phyloP scores from a whole-genome alignment of 1,140 invertebrate species.

The Heliconius hermathena region DNA sequence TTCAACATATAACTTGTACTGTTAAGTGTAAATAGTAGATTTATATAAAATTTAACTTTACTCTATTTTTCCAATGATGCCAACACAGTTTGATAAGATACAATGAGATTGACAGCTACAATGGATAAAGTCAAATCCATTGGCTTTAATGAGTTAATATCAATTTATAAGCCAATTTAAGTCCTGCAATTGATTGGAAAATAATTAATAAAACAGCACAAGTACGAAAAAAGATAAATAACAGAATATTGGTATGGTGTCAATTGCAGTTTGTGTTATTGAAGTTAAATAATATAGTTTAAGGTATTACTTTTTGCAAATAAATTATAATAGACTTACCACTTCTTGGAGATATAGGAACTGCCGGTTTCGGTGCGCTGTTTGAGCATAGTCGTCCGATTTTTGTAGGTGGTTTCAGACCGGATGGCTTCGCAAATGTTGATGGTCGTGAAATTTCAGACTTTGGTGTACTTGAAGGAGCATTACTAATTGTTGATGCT shows the following conservation, averaged over 20 bases:
- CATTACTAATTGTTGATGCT: constrained; percentile 58
- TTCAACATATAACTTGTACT: not conserved
- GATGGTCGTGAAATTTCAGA: constrained; percentile 57
- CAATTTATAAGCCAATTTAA: constrained; percentile 35
- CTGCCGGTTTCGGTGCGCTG: constrained; percentile 82
- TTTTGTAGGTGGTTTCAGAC: constrained; percentile 83
- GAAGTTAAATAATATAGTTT: too few species aligned
- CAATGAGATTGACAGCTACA: constrained; percentile 36
- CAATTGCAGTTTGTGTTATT: constrained; percentile 72
- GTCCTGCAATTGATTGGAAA: constrained; percentile 27
- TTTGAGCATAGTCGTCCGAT: constrained; percentile 84
- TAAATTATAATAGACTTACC: constrained; percentile 65
- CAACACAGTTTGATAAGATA: constrained; percentile 30
- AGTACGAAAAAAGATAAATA: constrained; percentile 12
- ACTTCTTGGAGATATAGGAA: constrained; percentile 82
- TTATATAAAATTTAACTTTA: constrained; percentile 24
- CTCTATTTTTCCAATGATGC: constrained; percentile 22
- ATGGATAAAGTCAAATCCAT: constrained; percentile 44
- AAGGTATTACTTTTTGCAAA: not conserved
- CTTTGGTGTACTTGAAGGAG: constrained; percentile 53
- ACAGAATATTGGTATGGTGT: constrained; percentile 41
- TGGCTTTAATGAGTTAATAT: constrained; percentile 32
- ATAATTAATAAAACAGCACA: constrained; percentile 26
- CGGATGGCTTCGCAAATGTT: constrained; percentile 78
- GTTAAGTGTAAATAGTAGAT: constrained; percentile 10